Conservation (phyloP, 2,113 vertebrate genomes). For the Daubentonia madagascariensis region DNA sequence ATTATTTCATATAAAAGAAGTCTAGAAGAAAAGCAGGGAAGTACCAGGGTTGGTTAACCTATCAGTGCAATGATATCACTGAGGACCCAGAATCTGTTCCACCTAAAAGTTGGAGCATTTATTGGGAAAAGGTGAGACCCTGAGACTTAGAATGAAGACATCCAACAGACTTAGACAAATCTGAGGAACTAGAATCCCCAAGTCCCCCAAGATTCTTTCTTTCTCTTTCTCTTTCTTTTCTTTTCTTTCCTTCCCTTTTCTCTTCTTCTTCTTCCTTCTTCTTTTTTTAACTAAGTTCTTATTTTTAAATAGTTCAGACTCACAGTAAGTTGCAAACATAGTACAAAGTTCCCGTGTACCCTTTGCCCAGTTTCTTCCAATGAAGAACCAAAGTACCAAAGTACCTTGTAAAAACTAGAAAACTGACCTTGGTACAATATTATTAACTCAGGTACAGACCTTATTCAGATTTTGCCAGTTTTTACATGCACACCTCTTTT, state of each 20-base stretch:
- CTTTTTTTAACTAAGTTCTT: not conserved
- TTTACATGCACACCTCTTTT: not conserved
- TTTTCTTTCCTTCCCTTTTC: not conserved
- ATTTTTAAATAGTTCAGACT: not conserved
- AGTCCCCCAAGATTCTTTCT: not conserved
- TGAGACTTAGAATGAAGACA: not conserved
- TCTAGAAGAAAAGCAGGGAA: not conserved
- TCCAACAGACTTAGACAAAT: not conserved
- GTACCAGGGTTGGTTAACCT: not conserved
- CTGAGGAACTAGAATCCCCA: not conserved
- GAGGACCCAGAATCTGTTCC: not conserved
- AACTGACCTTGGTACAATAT: not conserved
- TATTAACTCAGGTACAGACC: not conserved
- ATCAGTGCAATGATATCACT: not conserved
- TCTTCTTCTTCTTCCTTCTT: too few relatives aligned
- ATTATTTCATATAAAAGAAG: not conserved
- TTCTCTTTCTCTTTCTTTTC: not conserved
- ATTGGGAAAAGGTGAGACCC: not conserved
- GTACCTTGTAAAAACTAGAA: not conserved
- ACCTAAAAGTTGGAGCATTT: not conserved
- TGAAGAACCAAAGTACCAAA: not conserved
- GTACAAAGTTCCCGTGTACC: not conserved
- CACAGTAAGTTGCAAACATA: not conserved
- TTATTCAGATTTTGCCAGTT: slow-evolving; percentile 5
- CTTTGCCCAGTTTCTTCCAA: not conserved